Evolutionary conservation across 1,140 invertebrate genomes (phyloP).

Genomic region (Apis mellifera): Amel_HAv3.1 CM009933.2:7837001-7837500

Average conservation of each 20-base stretch:
- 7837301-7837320: too few relatives aligned
- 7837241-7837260: not conserved
- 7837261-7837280: too few relatives aligned
- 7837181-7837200: not conserved
- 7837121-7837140: not conserved
- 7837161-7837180: not conserved
- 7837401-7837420: too few relatives aligned
- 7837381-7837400: too few relatives aligned
- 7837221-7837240: not conserved
- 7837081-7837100: not conserved
- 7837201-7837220: not conserved
- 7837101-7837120: conserved; percentile 1
- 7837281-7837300: too few relatives aligned
- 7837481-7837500: not conserved
- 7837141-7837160: conserved; percentile 13
- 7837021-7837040: not conserved
- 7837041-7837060: not conserved
- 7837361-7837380: too few relatives aligned
- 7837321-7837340: too few relatives aligned
- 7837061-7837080: not conserved
- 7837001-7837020: not conserved
- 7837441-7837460: too few relatives aligned
- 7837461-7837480: not conserved
- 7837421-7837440: too few relatives aligned
- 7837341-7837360: too few relatives aligned